Evolutionary conservation across 2,888 invertebrate species (phyloP), one percentile per base, ranked within the genome.

Genomic region (Nymphalis c-album): DNA sequence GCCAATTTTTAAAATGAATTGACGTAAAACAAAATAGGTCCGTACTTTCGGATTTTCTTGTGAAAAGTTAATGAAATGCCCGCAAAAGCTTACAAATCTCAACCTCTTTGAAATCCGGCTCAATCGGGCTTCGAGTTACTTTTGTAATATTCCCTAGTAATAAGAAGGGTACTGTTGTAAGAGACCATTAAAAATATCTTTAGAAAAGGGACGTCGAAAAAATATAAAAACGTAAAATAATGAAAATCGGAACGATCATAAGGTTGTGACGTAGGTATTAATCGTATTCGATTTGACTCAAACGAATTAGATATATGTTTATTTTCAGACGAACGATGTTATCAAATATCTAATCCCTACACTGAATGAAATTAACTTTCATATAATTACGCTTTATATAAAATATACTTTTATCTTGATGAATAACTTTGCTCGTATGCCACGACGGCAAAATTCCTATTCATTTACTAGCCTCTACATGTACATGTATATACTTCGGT

Each of bases 261-360:
- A 5, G 6, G 71, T 68, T 67, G 64, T 66, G 60, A 73, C 74
- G 74, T 73, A 76, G 71, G 68, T 71, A 71, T 75, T 73, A 73
- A 73, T 71, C 69, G 67, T 66, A 67, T 67, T 65, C 51, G 69
- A 72, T 69, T 55, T 55, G 22, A 60, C 35, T 60, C 64, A 59
- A 60, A 53, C 53, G 46, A 47, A 53, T 31, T 18, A 53, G 60
- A 48, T 35, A n/a, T 55, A 7, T 60, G n/a, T 48, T 64, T 58
- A 17, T n/a, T 35, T 47, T 64, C 50, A 58, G 40, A 31, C 5
- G 26, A 31, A 5, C 26, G 6, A 6, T 31, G 26, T 26, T 3
- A 26, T 26, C 26, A 26, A 26, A 26, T 2, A 58, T 57, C 47
- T 64, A 57, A 13, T 40, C 13, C 4, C 13, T 40, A 13, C 4